phyloP scores from a whole-genome alignment of 2,888 invertebrate species.

The Caenorhabditis sulstoni region DNA sequence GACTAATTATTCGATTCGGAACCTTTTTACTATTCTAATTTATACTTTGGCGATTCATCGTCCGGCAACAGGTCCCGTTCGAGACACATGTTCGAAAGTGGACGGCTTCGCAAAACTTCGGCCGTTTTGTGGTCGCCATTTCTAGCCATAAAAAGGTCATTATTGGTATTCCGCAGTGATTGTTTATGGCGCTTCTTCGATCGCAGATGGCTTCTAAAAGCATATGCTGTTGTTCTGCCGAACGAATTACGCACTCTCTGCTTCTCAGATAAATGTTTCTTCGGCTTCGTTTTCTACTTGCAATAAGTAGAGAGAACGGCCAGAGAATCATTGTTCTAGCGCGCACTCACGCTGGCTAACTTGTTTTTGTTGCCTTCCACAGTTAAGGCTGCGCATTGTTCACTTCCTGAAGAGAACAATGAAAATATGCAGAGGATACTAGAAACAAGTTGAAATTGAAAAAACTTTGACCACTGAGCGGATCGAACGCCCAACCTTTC shows the following conservation, averaged over 20 bases:
- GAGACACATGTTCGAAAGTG: slow-evolving; percentile 12
- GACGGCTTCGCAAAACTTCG: slow-evolving; percentile 34
- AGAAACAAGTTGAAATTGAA: no score
- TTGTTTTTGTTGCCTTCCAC: slow-evolving; percentile 22
- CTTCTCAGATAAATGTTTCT: slow-evolving; percentile 40
- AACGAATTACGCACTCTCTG: slow-evolving; percentile 7
- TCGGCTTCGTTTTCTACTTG: background rate
- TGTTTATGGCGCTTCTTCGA: slow-evolving; percentile 45
- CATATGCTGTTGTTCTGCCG: slow-evolving; percentile 35
- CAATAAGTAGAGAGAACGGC: slow-evolving; percentile 3
- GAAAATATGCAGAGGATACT: no score
- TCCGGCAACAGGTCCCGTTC: slow-evolving; percentile 9
- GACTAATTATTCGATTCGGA: slow-evolving; percentile 39
- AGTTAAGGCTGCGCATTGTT: slow-evolving; percentile 5
- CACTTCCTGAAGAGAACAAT: no score
- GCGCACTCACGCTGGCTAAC: slow-evolving; percentile 8
- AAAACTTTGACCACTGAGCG: slow-evolving; percentile 71
- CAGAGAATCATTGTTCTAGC: background rate
- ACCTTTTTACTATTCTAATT: slow-evolving; percentile 25
- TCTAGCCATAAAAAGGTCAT: slow-evolving; percentile 54
- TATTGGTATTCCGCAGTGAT: slow-evolving; percentile 48
- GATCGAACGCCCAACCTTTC: slow-evolving; percentile 72
- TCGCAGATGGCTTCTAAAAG: slow-evolving; percentile 37
- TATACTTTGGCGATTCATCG: slow-evolving; percentile 32
- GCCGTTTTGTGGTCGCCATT: slow-evolving; percentile 44